Percentiles rank a stretch among this genome's conserved stretches.
These are phyloP conservation scores for Malacoctenus gilli DNA, from an alignment of 2,797 vertebrate species.

Conservation along the genomic window DNA sequence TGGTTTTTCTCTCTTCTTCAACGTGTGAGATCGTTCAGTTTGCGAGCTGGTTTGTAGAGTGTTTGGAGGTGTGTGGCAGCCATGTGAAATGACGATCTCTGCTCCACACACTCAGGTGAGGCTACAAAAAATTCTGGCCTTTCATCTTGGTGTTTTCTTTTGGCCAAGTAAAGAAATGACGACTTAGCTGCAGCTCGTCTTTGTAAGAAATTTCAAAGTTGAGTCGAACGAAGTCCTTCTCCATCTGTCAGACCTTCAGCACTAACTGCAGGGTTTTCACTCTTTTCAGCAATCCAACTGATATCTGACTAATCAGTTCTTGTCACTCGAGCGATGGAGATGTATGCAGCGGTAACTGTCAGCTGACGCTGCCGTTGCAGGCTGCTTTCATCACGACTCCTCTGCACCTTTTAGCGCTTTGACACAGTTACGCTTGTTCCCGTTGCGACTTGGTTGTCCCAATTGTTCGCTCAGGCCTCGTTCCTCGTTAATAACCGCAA, in stretches of 20 bases:
- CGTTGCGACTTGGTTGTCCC: constrained; percentile 13
- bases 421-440: constrained; percentile 23
- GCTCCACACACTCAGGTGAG: constrained; percentile 1
- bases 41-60: neutral
- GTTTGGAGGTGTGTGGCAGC: neutral
- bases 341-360: constrained; percentile 19
- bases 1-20: neutral
- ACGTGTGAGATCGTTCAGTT: neutral
- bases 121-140: neutral
- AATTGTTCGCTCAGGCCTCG: constrained; percentile 20
- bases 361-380: constrained; percentile 5
- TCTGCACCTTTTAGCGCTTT: constrained; percentile 42
- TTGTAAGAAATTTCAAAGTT: constrained; percentile 48
- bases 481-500: constrained; percentile 19
- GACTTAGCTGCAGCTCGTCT: constrained; percentile 27
- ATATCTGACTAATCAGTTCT: constrained; percentile 39
- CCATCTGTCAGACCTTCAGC: constrained; percentile 27
- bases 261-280: constrained; percentile 4
- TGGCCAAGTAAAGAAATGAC: constrained; percentile 13
- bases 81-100: neutral
- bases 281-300: too few relatives aligned
- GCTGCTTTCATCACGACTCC: constrained; percentile 23
- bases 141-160: neutral
- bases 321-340: constrained; percentile 21
- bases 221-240: constrained; percentile 17